A percentile compares a stretch with the other conserved stretches of the same genome.
phyloP scores from a whole-genome alignment of 2,888 invertebrate genomes.

The Meghimatium bilineatum region DNA sequence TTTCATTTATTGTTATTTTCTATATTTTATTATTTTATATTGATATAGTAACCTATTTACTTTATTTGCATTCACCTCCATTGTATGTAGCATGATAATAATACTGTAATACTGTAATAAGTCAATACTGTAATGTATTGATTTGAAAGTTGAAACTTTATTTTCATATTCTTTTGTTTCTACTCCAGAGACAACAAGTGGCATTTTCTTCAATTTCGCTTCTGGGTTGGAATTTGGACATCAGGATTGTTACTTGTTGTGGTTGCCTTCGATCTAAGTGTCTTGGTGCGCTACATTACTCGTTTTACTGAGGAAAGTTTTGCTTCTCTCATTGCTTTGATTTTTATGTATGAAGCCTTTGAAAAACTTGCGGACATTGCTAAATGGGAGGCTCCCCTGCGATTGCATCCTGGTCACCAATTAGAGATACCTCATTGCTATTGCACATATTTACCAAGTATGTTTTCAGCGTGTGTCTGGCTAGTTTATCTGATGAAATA shows the following conservation, averaged over 20 bases:
- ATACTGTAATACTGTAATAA: no score
- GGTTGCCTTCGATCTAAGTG: constrained; percentile 95
- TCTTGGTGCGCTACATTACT: constrained; percentile 97
- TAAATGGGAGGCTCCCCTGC: constrained; percentile 20
- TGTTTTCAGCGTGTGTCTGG: neutral
- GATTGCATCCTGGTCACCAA: constrained; percentile 22
- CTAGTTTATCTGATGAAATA: no score
- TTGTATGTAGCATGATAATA: no score
- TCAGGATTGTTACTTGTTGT: constrained; percentile 89
- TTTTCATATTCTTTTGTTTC: neutral
- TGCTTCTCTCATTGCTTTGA: constrained; percentile 97
- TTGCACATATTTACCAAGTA: constrained; percentile 19
- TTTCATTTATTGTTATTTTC: no score
- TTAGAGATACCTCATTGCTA: constrained; percentile 27
- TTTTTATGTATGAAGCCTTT: constrained; percentile 98
- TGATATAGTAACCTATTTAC: no score
- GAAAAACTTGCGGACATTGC: constrained; percentile 88
- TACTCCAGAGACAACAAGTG: constrained; percentile 80
- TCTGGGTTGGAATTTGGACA: constrained; percentile 98
- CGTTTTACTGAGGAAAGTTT: constrained; percentile 99
- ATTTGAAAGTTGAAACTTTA: no score
- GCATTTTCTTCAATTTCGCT: constrained; percentile 94
- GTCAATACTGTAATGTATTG: no score
- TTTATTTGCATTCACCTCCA: no score
- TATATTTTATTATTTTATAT: no score